phyloP scores from a whole-genome alignment of 1,140 invertebrate species.

The Aphis craccivora region DNA sequence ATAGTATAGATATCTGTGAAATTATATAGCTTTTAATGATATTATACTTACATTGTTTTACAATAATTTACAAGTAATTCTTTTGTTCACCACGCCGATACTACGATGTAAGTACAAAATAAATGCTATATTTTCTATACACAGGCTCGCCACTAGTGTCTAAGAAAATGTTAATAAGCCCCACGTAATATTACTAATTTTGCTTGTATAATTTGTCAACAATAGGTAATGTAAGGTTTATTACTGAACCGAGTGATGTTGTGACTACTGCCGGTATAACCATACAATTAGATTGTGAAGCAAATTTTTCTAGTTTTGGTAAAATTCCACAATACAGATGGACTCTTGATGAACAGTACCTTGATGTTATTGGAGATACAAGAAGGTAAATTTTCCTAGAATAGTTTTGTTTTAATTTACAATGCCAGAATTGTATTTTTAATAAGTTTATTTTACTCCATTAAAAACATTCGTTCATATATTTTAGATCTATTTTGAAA shows the following conservation, averaged over 20 bases:
- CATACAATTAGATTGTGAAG: constrained; percentile 62
- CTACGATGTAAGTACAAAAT: not conserved
- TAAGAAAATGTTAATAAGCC: too few species aligned
- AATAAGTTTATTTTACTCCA: too few species aligned
- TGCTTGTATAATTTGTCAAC: not conserved
- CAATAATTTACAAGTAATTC: rapidly evolving
- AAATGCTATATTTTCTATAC: not conserved
- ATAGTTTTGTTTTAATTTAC: not conserved
- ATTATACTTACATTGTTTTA: too few species aligned
- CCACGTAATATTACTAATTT: not conserved
- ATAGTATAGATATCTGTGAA: too few species aligned
- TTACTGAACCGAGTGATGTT: constrained; percentile 48
- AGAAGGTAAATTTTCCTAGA: constrained; percentile 49
- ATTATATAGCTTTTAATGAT: too few species aligned
- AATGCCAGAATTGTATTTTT: not conserved
- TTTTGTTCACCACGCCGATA: not conserved
- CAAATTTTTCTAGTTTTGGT: constrained; percentile 58
- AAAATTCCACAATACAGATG: constrained; percentile 50
- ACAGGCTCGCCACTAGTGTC: too few species aligned
- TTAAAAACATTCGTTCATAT: too few species aligned
- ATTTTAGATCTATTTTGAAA: constrained; percentile 70
- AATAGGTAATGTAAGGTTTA: constrained; percentile 35
- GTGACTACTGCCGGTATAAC: constrained; percentile 62
- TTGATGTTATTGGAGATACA: constrained; percentile 44
- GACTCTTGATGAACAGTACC: not conserved